Evolutionary conservation across 2,797 vertebrate species (phyloP).

Genomic region (Sebastes glaucus): DNA sequence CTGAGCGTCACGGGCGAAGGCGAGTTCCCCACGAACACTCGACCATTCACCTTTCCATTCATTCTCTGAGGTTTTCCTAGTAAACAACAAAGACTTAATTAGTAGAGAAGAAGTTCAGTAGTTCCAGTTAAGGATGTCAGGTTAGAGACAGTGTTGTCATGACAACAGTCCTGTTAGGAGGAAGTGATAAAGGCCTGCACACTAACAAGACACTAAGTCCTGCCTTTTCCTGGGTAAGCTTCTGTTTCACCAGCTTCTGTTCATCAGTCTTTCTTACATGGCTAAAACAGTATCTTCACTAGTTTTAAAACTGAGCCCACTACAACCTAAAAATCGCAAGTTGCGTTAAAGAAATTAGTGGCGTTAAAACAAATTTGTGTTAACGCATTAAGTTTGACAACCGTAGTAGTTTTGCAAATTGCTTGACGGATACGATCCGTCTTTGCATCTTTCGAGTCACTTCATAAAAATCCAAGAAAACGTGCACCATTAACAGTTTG

Average conservation of each 20-base stretch:
- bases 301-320: too few species aligned
- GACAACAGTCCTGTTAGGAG: neutral
- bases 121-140: neutral
- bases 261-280: neutral
- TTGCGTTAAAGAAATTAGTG: too few species aligned
- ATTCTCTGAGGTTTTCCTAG: slow-evolving; percentile 93
- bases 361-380: too few species aligned
- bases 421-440: neutral
- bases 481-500: neutral
- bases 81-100: neutral
- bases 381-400: too few species aligned
- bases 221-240: neutral
- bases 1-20: slow-evolving; percentile 75
- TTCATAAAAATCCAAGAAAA: neutral
- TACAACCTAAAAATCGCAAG: too few species aligned
- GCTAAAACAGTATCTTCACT: too few species aligned
- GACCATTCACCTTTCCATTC: slow-evolving; percentile 93
- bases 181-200: neutral
- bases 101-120: neutral
- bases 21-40: slow-evolving; percentile 85
- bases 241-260: neutral
- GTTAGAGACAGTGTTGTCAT: neutral
- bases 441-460: neutral
- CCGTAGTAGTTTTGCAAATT: too few species aligned
- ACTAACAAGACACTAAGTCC: neutral